Evolutionary conservation across 2,113 vertebrate genomes (phyloP).

Genomic region (Dinomys branickii): DNA sequence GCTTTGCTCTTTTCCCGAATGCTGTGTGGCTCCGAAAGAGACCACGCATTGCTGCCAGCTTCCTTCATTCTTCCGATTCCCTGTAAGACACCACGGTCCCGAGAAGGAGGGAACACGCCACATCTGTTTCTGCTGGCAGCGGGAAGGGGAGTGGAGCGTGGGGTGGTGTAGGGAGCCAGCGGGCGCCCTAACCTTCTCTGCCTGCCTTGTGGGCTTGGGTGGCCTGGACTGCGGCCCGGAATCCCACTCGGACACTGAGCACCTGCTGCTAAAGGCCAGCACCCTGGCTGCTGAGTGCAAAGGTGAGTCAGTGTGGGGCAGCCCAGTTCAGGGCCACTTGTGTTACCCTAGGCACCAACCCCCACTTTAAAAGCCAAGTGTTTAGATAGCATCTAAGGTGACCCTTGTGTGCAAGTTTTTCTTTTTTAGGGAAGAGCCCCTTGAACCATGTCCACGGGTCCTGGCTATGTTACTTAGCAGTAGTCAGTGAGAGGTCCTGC

Average conservation of each 20-base stretch:
- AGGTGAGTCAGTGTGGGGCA: neutral
- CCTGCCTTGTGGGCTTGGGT: neutral
- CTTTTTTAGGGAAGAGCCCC: neutral
- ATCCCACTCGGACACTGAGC: fast-evolving
- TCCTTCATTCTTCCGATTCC: neutral
- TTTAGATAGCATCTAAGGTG: neutral
- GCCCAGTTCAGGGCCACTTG: fast-evolving
- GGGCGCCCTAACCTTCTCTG: fast-evolving
- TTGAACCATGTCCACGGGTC: neutral
- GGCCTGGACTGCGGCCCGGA: neutral
- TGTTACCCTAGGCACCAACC: neutral
- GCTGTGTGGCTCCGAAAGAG: neutral
- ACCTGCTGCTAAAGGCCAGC: neutral
- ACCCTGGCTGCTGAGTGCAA: fast-evolving
- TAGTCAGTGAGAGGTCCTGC: fast-evolving
- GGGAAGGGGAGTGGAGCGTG: neutral
- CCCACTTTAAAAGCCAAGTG: neutral
- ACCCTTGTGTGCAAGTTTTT: neutral
- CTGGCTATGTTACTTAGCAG: neutral
- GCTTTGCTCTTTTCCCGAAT: neutral
- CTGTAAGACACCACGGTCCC: neutral
- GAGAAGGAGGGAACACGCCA: neutral
- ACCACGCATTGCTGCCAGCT: neutral
- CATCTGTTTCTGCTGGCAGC: neutral
- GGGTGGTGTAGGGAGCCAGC: neutral